phyloP scores from a whole-genome alignment of 2,888 invertebrate genomes.

The Lithophane leautieri region DNA sequence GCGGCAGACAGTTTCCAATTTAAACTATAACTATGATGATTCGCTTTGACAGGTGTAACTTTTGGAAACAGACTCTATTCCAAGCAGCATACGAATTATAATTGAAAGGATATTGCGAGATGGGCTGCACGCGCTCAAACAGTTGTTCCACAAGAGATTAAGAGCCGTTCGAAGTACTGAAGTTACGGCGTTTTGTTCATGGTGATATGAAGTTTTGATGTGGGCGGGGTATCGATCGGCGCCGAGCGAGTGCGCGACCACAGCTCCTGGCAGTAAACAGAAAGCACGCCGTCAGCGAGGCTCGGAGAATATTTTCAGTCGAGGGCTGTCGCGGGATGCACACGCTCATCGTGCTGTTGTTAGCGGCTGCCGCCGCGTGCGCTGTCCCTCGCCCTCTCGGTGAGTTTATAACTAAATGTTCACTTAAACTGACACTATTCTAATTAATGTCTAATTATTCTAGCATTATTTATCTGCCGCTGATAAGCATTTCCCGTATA shows the following conservation, averaged over 20 bases:
- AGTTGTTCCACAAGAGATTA: conserved; percentile 47
- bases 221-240: conserved; percentile 89
- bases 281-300: conserved; percentile 68
- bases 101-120: conserved; percentile 57
- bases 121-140: conserved; percentile 44
- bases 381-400: conserved; percentile 78
- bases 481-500: conserved; percentile 70
- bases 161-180: conserved; percentile 46
- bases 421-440: conserved; percentile 18
- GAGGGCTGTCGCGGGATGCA: conserved; percentile 75
- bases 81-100: conserved; percentile 56
- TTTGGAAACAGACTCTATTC: conserved; percentile 64
- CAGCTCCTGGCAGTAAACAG: conserved; percentile 76
- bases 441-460: conserved; percentile 17
- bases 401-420: conserved; percentile 69
- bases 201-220: conserved; percentile 74
- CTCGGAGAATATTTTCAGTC: conserved; percentile 58
- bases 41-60: conserved; percentile 42
- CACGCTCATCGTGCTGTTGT: conserved; percentile 72
- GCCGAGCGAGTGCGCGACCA: conserved; percentile 80
- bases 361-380: conserved; percentile 75
- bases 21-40: conserved; percentile 47
- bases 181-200: conserved; percentile 67
- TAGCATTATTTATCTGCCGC: conserved; percentile 48
- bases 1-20: conserved; percentile 46